A percentile compares a stretch with the other conserved stretches of the same genome.
Evolutionary conservation across 1,140 invertebrate species (phyloP).

Genomic region (Thalassaphorura encarpata): DNA sequence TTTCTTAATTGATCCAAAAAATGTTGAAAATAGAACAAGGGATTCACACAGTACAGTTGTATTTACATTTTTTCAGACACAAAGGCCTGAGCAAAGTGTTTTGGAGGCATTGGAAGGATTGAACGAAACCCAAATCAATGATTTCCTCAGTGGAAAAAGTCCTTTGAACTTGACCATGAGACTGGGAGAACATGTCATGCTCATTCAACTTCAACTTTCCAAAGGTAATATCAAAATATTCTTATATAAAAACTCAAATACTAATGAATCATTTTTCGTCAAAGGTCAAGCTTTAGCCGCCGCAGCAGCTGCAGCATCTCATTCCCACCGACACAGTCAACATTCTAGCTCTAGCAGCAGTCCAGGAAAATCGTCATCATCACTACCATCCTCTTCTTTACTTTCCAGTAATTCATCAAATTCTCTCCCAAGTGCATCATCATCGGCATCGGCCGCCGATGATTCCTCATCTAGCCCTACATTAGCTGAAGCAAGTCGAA

Average conservation of each 20-base stretch:
- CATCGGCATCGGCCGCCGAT: too few relatives aligned
- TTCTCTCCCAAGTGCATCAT: too few relatives aligned
- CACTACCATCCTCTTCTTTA: too few relatives aligned
- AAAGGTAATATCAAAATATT: slow-evolving; percentile 54
- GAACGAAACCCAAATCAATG: slow-evolving; percentile 87
- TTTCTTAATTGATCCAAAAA: background rate
- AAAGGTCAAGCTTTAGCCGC: too few relatives aligned
- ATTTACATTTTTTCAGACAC: slow-evolving; percentile 54
- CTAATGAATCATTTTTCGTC: too few relatives aligned
- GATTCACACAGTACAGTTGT: background rate
- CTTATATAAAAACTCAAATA: too few relatives aligned
- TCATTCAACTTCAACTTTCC: slow-evolving; percentile 85
- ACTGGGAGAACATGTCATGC: slow-evolving; percentile 91
- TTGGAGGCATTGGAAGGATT: slow-evolving; percentile 89
- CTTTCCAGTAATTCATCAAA: too few relatives aligned
- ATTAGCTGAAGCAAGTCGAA: slow-evolving; percentile 76
- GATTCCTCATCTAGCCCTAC: slow-evolving; percentile 37
- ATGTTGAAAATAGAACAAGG: background rate
- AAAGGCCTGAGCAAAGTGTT: slow-evolving; percentile 81
- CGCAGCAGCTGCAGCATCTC: too few relatives aligned
- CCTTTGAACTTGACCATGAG: slow-evolving; percentile 89
- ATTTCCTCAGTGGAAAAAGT: slow-evolving; percentile 73
- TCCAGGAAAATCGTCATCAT: too few relatives aligned
- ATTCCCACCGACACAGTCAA: too few relatives aligned
- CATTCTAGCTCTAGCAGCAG: too few relatives aligned